These are phyloP conservation scores for Protonibea diacanthus DNA, from an alignment of 2,797 vertebrate species.

Conservation along the genomic window DNA sequence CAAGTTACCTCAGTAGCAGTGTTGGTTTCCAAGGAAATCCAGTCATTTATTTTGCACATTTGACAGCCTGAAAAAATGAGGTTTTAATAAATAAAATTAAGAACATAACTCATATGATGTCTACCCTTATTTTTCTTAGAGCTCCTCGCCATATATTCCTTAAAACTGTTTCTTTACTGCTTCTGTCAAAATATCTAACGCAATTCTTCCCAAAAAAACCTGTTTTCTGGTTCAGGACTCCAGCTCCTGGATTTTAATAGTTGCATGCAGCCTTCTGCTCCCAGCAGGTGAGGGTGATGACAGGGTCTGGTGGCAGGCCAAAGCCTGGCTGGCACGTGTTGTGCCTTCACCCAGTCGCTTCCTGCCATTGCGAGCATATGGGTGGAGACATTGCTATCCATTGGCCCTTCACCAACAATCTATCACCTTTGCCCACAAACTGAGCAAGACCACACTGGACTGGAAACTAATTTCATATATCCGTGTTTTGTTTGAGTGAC, in stretches of 20 bases:
- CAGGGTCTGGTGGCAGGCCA: constrained; percentile 85
- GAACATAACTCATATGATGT: neutral
- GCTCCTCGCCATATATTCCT: neutral
- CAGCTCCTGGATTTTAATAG: constrained; percentile 52
- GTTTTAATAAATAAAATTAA: neutral
- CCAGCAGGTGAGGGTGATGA: constrained; percentile 84
- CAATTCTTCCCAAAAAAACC: constrained; percentile 4
- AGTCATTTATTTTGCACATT: neutral
- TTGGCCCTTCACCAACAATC: constrained; percentile 81
- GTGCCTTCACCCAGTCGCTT: constrained; percentile 79
- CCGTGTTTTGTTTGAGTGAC: constrained; percentile 67
- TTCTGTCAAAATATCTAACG: constrained; percentile 24
- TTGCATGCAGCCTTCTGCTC: constrained; percentile 69
- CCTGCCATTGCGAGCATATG: constrained; percentile 84
- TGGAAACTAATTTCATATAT: constrained; percentile 61
- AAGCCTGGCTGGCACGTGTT: constrained; percentile 77
- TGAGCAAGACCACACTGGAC: constrained; percentile 67
- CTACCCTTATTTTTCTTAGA: neutral
- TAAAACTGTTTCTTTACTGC: neutral
- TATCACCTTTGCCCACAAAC: constrained; percentile 80
- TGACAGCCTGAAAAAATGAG: neutral
- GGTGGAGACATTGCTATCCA: constrained; percentile 79
- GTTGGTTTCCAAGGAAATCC: neutral
- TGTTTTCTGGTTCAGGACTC: constrained; percentile 17
- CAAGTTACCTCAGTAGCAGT: neutral